Base-by-base conservation (phyloP, 2,113 vertebrate genomes). In the Mormyrus iriodes region DNA sequence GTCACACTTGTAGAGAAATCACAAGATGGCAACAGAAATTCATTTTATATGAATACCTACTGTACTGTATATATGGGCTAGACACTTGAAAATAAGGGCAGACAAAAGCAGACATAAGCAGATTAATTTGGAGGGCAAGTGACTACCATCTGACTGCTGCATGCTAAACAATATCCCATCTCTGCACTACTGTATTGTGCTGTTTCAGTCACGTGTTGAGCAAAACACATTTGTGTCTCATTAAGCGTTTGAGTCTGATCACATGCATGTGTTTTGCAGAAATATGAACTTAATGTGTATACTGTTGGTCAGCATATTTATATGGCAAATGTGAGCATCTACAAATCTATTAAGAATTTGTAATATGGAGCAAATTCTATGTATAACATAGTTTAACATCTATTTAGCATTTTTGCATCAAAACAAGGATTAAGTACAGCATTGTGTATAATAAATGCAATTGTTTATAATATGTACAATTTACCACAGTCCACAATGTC, bases 101-200 rank as follows among this genome's bases (percentile, higher is more conserved):
- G 48, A 53, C 49, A 24, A 35, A n/a, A 35, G 51, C 91, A 93
- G 92, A 94, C 91, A 91, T 94, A 95, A 95, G 93, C 93, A 92
- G 94, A 94, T 95, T 95, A 95, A 65, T 46, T n/a, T 53, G 65
- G 79, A 39, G 44, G 53, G 76, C 86, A 88, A 19, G 87, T 89
- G 21, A 52, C 82, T 83, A n/a, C 90, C 89, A 51, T 89, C 61
- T 90, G 90, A 92, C 90, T 83, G 79, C 79, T 82, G 76, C 76
- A 19, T 42, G 5, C 17, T 82, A 44, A 17, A 42, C 19, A 82
- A 17, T 39, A 82, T 82, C 39, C 31, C 15, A 31, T 82, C 17
- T 17, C 76, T 21, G 44, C 53, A 15, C 24, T 24, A 31, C 39
- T n/a, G n/a, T n/a, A n/a, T n/a, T n/a, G n/a, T n/a, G n/a, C n/a